These are phyloP conservation scores for Canis aureus DNA, from an alignment of 2,113 vertebrate species.

Conservation along the genomic window DNA sequence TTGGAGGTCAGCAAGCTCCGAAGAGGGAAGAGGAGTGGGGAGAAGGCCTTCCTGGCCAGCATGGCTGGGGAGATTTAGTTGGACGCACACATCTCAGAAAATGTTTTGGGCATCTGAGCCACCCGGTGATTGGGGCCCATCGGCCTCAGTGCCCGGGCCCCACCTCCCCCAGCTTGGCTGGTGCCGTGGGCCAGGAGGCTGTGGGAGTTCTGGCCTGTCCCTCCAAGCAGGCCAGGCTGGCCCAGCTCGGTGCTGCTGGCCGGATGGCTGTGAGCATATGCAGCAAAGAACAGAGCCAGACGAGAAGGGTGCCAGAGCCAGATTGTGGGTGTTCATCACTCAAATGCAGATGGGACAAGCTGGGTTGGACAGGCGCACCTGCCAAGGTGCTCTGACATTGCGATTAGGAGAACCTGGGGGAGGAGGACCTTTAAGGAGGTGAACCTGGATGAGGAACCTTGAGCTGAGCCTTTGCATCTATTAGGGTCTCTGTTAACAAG, in stretches of 20 bases:
- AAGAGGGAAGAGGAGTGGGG: background rate
- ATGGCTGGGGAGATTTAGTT: background rate
- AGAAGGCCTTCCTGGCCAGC: background rate
- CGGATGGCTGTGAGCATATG: background rate
- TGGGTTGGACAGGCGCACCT: background rate
- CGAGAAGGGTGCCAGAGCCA: background rate
- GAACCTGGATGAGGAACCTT: background rate
- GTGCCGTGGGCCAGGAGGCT: background rate
- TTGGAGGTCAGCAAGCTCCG: background rate
- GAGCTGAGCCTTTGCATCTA: background rate
- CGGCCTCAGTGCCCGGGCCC: no score
- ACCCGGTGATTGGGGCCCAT: background rate
- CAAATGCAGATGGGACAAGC: background rate
- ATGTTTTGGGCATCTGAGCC: background rate
- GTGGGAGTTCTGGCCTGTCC: background rate
- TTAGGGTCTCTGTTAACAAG: background rate
- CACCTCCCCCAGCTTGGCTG: background rate
- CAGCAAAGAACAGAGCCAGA: background rate
- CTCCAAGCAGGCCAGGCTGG: background rate
- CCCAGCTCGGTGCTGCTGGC: no score
- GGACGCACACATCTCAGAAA: background rate
- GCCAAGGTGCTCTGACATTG: background rate
- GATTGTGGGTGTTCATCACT: no score
- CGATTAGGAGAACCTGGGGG: no score
- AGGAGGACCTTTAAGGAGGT: background rate